Evolutionary conservation across 2,888 invertebrate species (phyloP).

Genomic region (Serripes groenlandicus): DNA sequence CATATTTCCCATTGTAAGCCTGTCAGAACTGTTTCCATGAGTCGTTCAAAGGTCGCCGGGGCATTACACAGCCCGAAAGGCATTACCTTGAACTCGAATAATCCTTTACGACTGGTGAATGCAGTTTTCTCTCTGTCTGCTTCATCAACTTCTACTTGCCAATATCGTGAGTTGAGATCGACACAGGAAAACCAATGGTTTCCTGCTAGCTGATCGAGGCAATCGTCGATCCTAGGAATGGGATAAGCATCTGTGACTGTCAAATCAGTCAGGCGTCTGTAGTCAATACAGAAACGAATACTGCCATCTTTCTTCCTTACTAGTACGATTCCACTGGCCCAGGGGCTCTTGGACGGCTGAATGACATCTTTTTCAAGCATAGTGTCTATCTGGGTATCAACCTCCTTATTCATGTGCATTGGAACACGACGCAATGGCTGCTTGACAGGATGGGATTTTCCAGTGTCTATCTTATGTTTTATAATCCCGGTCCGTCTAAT

Average conservation of each 20-base stretch:
- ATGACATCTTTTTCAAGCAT: slow-evolving; percentile 33
- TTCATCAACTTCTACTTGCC: slow-evolving; percentile 47
- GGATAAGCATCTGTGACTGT: slow-evolving; percentile 31
- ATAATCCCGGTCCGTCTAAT: slow-evolving; percentile 30
- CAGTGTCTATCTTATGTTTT: slow-evolving; percentile 40
- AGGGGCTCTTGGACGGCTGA: not conserved
- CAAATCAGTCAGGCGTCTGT: slow-evolving; percentile 32
- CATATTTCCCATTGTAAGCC: slow-evolving; percentile 41
- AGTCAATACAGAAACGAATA: slow-evolving; percentile 25
- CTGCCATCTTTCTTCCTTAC: slow-evolving; percentile 40
- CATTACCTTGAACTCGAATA: slow-evolving; percentile 1
- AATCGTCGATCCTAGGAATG: slow-evolving; percentile 24
- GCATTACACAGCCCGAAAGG: slow-evolving; percentile 11
- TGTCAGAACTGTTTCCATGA: slow-evolving; percentile 39
- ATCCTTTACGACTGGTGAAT: not conserved
- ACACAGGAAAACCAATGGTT: slow-evolving; percentile 14
- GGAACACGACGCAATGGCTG: slow-evolving; percentile 35
- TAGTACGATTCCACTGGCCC: slow-evolving; percentile 47
- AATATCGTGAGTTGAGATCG: slow-evolving; percentile 57
- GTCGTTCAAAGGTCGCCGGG: slow-evolving; percentile 49
- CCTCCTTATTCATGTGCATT: slow-evolving; percentile 9
- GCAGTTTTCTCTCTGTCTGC: slow-evolving; percentile 22
- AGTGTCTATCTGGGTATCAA: slow-evolving; percentile 24
- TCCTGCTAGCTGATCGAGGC: slow-evolving; percentile 8
- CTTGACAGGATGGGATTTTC: slow-evolving; percentile 38